Percentiles rank a stretch among this genome's conserved stretches.
Evolutionary conservation across 2,888 invertebrate species (phyloP).

Genomic region (Odontocerum albicorne): DNA sequence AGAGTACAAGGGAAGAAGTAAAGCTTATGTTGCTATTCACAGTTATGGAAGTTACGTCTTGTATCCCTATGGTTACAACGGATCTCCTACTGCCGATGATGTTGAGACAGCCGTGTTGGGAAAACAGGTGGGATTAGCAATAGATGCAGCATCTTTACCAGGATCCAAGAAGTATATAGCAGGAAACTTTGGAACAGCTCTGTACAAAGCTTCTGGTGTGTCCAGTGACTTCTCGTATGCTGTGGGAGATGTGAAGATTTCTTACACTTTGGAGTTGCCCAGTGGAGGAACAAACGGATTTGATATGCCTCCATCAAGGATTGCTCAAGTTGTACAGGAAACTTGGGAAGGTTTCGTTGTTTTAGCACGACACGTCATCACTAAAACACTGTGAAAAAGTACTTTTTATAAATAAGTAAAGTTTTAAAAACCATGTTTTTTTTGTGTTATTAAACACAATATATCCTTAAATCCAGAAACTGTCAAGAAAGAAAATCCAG

Average conservation of each 20-base stretch:
- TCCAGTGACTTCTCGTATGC: slow-evolving; percentile 67
- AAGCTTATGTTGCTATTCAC: slow-evolving; percentile 73
- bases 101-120: slow-evolving; percentile 51
- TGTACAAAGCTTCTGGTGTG: slow-evolving; percentile 63
- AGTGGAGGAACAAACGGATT: slow-evolving; percentile 58
- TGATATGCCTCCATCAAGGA: slow-evolving; percentile 57
- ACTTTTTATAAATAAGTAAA: too few relatives aligned
- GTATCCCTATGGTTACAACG: slow-evolving; percentile 69
- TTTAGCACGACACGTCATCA: slow-evolving; percentile 47
- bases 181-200: slow-evolving; percentile 55
- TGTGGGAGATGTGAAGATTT: slow-evolving; percentile 56
- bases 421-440: too few relatives aligned
- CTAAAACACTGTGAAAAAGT: too few relatives aligned
- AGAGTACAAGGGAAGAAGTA: slow-evolving; percentile 51
- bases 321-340: slow-evolving; percentile 58
- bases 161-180: slow-evolving; percentile 53
- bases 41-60: slow-evolving; percentile 71
- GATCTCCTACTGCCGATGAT: slow-evolving; percentile 52
- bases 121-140: slow-evolving; percentile 48
- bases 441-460: too few relatives aligned
- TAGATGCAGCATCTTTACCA: slow-evolving; percentile 43
- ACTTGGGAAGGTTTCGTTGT: slow-evolving; percentile 61
- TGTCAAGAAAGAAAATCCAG: too few relatives aligned
- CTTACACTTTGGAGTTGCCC: slow-evolving; percentile 68
- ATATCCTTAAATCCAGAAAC: too few relatives aligned